Conservation (phyloP, 23 tunicate genomes). For the Diplosoma virens region DNA sequence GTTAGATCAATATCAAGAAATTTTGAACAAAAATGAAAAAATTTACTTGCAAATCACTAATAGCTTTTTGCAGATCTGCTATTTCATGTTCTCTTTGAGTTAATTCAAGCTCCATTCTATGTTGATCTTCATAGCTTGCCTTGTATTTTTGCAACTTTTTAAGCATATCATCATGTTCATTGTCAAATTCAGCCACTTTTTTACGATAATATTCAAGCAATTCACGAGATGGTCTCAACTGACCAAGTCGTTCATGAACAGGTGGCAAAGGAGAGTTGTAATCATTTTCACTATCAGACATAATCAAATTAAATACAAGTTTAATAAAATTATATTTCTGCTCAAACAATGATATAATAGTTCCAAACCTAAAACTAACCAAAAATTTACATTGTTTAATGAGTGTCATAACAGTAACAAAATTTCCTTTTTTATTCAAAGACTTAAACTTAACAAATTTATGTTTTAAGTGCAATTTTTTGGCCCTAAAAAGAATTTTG, state of each 20-base stretch:
- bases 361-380: too few species aligned
- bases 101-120: slow-evolving; percentile 74
- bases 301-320: too few species aligned
- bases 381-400: too few species aligned
- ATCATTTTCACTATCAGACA: slow-evolving; percentile 16
- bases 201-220: slow-evolving; percentile 90
- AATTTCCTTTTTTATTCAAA: too few species aligned
- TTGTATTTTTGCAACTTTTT: slow-evolving; percentile 68
- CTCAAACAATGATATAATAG: too few species aligned
- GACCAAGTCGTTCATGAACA: slow-evolving; percentile 73
- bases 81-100: slow-evolving; percentile 94
- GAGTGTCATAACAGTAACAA: too few species aligned
- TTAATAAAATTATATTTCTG: too few species aligned
- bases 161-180: slow-evolving; percentile 73
- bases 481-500: too few species aligned
- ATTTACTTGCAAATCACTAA: slow-evolving; percentile 85
- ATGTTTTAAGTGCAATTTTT: too few species aligned
- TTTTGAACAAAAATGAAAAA: not conserved
- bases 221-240: slow-evolving; percentile 89
- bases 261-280: slow-evolving; percentile 71
- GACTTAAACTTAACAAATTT: too few species aligned
- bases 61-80: slow-evolving; percentile 95
- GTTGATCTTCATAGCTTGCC: slow-evolving; percentile 80
- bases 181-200: slow-evolving; percentile 87
- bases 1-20: not conserved